Evolutionary conservation across 2,888 invertebrate genomes (phyloP), one percentile per base, ranked within the genome.

Genomic region (Andrena minutula): DNA sequence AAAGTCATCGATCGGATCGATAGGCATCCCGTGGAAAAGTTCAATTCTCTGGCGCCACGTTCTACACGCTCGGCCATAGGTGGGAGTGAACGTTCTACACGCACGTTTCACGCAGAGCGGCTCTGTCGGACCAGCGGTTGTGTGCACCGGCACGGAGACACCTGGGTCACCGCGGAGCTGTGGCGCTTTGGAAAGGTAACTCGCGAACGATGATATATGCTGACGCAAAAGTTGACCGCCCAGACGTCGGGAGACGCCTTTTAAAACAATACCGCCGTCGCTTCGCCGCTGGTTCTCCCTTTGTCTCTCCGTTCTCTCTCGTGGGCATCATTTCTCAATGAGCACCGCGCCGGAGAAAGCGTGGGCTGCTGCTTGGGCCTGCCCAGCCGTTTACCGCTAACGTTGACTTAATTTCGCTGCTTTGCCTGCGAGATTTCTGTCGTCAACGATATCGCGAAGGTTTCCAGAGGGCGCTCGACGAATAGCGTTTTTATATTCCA

Each of bases 1-100:
- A 87, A 87, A 86, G 86, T 86, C 79, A 84, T 84, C 84, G 87
- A 86, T 87, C 84, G 84, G 74, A 75, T 84, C 86, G 86, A 84
- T 80, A 77, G 84, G 86, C 81, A 80, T 80, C 81, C 79, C 85
- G 80, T 72, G 85, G 84, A 87, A 88, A 88, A 88, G 88, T 88
- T 88, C 86, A 83, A 83, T 82, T 81, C 85, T 66, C 73, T 85
- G 88, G 88, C 88, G 86, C 88, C 86, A 82, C 69, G 80, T 63
- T 51, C 75, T 49, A 53, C 56, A 65, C 63, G 69, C 72, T 71
- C 41, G 71, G 49, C 6, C 56, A 6, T 26, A 35, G 41, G 74
- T 77, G 61, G 82, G 69, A 64, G 75, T 49, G 65, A 76, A 65
- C 65, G 79, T 71, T 63, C 71, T 32, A 75, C 69, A 83, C 84